phyloP scores from a whole-genome alignment of 2,113 vertebrate genomes.

The Poecile atricapillus region DNA sequence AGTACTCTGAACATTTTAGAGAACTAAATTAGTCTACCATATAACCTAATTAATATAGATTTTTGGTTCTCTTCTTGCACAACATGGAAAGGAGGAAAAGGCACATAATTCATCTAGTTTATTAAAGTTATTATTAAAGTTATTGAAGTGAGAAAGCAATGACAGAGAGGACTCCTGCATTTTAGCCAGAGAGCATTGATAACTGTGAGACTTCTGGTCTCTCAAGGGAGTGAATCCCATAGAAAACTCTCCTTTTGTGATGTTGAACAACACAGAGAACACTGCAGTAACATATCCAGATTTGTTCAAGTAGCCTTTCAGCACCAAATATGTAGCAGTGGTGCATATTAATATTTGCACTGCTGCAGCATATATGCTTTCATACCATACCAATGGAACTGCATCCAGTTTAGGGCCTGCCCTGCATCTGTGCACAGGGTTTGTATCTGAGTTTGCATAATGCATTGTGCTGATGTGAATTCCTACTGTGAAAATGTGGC shows the following conservation, averaged over 20 bases:
- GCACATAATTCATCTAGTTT: background rate
- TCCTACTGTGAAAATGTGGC: background rate
- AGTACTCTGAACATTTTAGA: background rate
- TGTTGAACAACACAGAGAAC: background rate
- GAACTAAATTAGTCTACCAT: slow-evolving; percentile 8
- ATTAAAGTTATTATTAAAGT: slow-evolving; percentile 15
- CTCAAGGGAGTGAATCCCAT: background rate
- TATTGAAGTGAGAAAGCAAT: background rate
- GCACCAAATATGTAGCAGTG: background rate
- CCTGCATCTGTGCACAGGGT: background rate
- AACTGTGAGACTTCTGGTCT: background rate
- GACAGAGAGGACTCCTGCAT: background rate
- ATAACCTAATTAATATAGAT: slow-evolving; percentile 5
- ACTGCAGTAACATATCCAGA: background rate
- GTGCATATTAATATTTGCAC: background rate
- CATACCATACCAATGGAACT: background rate
- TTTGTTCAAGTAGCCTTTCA: background rate
- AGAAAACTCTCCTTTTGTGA: background rate
- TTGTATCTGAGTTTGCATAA: background rate
- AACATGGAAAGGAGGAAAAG: background rate
- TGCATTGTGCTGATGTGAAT: background rate
- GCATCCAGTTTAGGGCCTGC: background rate
- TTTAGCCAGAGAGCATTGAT: background rate
- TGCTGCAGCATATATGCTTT: background rate
- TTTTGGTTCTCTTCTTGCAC: background rate